Evolutionary conservation across 2,888 invertebrate species (phyloP).

Genomic region (Drosophila paramelanica): DNA sequence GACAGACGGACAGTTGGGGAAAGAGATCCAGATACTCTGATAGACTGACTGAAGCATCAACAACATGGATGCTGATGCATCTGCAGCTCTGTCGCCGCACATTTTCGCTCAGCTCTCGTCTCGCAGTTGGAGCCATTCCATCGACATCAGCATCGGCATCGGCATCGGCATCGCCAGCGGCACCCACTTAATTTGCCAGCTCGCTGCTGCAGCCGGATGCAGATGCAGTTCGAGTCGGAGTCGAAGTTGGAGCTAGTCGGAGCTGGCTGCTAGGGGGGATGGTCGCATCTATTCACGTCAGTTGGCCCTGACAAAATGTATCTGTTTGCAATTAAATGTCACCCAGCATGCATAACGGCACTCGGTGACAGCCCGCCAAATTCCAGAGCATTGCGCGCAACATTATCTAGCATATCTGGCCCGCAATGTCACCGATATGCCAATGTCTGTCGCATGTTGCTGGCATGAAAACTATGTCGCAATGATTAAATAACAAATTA

Average conservation of each 20-base stretch:
- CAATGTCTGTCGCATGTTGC: slow-evolving; percentile 1
- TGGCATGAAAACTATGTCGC: neutral
- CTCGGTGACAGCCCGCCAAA: slow-evolving; percentile 63
- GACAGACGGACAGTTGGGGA: slow-evolving; percentile 19
- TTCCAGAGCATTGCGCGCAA: slow-evolving; percentile 36
- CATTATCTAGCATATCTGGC: slow-evolving; percentile 46
- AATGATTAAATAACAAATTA: neutral
- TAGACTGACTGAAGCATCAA: slow-evolving; percentile 27
- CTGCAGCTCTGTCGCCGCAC: slow-evolving; percentile 45
- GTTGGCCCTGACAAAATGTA: slow-evolving; percentile 75
- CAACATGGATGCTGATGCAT: slow-evolving; percentile 28
- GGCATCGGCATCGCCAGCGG: slow-evolving; percentile 29
- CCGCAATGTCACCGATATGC: neutral
- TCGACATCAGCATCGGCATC: slow-evolving; percentile 20
- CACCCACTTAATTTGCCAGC: slow-evolving; percentile 78
- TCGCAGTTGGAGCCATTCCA: slow-evolving; percentile 42
- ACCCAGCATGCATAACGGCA: slow-evolving; percentile 57
- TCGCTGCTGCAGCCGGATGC: slow-evolving; percentile 63
- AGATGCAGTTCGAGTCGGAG: slow-evolving; percentile 23
- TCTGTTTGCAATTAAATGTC: slow-evolving; percentile 81
- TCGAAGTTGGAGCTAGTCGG: neutral
- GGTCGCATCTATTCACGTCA: slow-evolving; percentile 54
- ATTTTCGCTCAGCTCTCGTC: slow-evolving; percentile 17
- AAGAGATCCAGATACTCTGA: slow-evolving; percentile 27
- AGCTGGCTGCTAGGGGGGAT: slow-evolving; percentile 10